Evolutionary conservation across 1,140 invertebrate genomes (phyloP), one percentile per base, ranked within the genome.

Genomic region (Pemphigus obesinymphae): DNA sequence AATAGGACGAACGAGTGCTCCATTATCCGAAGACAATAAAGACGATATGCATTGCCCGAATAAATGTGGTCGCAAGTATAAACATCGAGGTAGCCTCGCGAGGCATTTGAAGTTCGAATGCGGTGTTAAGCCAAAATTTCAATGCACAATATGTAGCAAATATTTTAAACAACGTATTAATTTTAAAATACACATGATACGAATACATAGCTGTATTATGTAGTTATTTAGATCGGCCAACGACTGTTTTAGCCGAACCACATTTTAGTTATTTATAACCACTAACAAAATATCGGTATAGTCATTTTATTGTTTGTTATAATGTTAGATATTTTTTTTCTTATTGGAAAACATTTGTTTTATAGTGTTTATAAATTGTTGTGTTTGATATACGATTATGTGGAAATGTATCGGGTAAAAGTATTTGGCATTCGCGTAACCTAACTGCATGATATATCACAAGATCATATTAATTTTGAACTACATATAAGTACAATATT

Each of bases 111-210:
- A 83, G 40, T 84, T 84, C 63, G 84, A 85, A 75, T 85, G 84
- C 15, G 84, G 84, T 29, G 83, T 83, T 20, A 80, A 81, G 11
- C 84, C 84, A 11, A 83, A 84, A 78, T 85, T 84, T 78, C 81
- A 83, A 45, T 85, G 85, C 31, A 82, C 75, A 8, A 73, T 84
- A 15, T 85, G 85, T 75, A 82, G 70, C 17, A 83, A 91, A 68
- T 91, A 90, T 15, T 94, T 94, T 85, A 93, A 92, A 1, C 93
- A 93, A 31, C 91, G 91, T 23, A 92, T 91, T 82, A 87, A 88
- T 0, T 82, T 89, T 1, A 88, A 88, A 70, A 85, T 86, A 26
- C 88, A 88, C 82, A 87, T 86, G 85, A 84, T 82, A 37, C 68
- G 66, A 8, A 72, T 72, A 73, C 82, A 82, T 43, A 80, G 76